Conservation (phyloP, 2,888 invertebrate species). For the Andrena fulva region DNA sequence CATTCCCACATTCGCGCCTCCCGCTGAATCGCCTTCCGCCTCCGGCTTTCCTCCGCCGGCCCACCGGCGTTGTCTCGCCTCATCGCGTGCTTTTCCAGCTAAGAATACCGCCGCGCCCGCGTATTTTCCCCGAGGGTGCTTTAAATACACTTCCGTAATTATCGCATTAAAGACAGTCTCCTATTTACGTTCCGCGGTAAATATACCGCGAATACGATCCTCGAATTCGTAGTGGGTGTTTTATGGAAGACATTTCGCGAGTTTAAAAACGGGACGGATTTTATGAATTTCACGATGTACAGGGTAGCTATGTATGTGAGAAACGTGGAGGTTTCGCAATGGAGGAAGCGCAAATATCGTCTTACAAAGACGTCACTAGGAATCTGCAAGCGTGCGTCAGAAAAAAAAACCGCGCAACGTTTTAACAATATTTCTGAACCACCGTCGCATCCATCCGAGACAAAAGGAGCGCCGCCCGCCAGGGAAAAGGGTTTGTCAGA, state of each 20-base stretch:
- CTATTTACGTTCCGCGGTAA: too few relatives aligned
- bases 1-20: conserved; percentile 78
- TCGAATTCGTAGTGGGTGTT: too few relatives aligned
- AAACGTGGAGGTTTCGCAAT: too few relatives aligned
- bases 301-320: too few relatives aligned
- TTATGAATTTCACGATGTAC: too few relatives aligned
- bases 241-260: too few relatives aligned
- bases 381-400: too few relatives aligned
- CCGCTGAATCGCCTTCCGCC: conserved; percentile 57
- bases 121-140: background rate
- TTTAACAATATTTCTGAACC: background rate
- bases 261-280: too few relatives aligned
- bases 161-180: too few relatives aligned
- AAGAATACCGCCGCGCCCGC: background rate
- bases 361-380: too few relatives aligned
- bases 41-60: conserved; percentile 45
- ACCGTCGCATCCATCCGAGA: background rate
- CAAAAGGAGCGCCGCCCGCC: background rate
- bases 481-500: conserved; percentile 6
- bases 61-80: background rate
- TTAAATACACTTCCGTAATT: background rate
- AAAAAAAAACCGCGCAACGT: background rate
- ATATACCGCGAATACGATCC: too few relatives aligned
- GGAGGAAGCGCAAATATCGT: too few relatives aligned
- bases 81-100: background rate